Evolutionary conservation across 2,113 vertebrate species (phyloP), one percentile per base, ranked within the genome.

Genomic region (Gymnorhina tibicen): DNA sequence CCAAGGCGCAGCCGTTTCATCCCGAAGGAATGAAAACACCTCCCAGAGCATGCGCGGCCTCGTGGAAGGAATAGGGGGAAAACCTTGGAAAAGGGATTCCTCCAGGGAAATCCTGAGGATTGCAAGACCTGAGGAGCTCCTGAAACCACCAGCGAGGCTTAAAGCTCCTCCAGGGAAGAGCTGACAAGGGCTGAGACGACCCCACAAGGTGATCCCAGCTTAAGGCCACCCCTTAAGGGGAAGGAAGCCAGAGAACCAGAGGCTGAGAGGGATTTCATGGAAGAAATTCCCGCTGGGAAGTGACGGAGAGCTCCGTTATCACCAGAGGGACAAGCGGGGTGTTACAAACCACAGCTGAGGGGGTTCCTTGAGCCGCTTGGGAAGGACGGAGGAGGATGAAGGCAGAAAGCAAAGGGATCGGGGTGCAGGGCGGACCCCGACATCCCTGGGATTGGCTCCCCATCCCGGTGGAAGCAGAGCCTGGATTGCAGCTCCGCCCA

Each of bases 41-140:
- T 32, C 30, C 7, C 9, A 5, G 64, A 66, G 15, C 30, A 4
- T 0, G 0, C 14, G 3, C 0, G 0, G 5, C 13, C 14, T 28
- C 11, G 0, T 10, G 10, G 72, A 32, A 68, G 30, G 53, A 69
- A 69, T 6, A 1, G 12, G 20, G 16, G 9, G 1, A 42, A 78
- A 62, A 0, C 0, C 33, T 37, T 30, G 47, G 83, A 16, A 72
- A 78, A 87, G 23, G 3, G 0, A 32, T 59, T 82, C 27, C 56
- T 67, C 35, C 24, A 5, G 33, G 15, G 2, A 85, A 85, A 50
- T 27, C 42, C 69, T 2, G 5, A 46, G 56, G 32, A 32, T 8
- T 42, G 3, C 41, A 14, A 58, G 73, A 23, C 6, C 14, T 7
- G 44, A 41, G 58, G 58, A 32, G 75, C 42, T 79, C 58, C 79